phyloP scores from a whole-genome alignment of 2,888 invertebrate species.

The Tipula vernalis region DNA sequence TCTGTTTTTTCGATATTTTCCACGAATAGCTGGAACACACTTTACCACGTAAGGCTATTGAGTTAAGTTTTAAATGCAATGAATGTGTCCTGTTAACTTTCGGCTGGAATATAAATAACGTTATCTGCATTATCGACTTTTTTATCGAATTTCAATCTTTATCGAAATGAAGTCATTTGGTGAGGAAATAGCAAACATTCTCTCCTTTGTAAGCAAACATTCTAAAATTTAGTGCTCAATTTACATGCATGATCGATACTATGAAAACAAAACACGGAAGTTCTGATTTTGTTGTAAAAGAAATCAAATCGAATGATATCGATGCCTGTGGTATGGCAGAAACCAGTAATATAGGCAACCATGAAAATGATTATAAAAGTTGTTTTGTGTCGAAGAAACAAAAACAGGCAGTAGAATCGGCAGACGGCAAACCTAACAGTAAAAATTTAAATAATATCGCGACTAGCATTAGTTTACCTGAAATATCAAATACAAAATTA shows the following conservation, averaged over 20 bases:
- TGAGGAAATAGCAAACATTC: too few species aligned
- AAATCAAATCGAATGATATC: not conserved
- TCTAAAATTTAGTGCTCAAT: too few species aligned
- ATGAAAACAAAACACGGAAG: not conserved
- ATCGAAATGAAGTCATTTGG: too few species aligned
- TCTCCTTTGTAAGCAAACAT: too few species aligned
- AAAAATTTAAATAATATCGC: not conserved
- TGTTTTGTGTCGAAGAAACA: not conserved
- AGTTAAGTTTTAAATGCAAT: too few species aligned
- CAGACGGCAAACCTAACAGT: not conserved
- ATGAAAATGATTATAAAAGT: not conserved
- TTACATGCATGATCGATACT: not conserved
- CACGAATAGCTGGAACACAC: too few species aligned
- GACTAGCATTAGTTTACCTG: slow-evolving; percentile 9
- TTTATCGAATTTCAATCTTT: too few species aligned
- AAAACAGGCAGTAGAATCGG: not conserved
- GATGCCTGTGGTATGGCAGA: not conserved
- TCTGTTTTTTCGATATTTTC: too few species aligned
- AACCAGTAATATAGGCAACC: not conserved
- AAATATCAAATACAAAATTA: slow-evolving; percentile 1
- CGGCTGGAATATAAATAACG: too few species aligned
- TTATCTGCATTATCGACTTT: too few species aligned
- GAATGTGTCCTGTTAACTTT: too few species aligned
- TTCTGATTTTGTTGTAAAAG: not conserved
- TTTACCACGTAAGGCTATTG: too few species aligned